These are phyloP conservation scores for Rhombomys opimus DNA, from an alignment of 2,113 vertebrate species.

Conservation along the genomic window DNA sequence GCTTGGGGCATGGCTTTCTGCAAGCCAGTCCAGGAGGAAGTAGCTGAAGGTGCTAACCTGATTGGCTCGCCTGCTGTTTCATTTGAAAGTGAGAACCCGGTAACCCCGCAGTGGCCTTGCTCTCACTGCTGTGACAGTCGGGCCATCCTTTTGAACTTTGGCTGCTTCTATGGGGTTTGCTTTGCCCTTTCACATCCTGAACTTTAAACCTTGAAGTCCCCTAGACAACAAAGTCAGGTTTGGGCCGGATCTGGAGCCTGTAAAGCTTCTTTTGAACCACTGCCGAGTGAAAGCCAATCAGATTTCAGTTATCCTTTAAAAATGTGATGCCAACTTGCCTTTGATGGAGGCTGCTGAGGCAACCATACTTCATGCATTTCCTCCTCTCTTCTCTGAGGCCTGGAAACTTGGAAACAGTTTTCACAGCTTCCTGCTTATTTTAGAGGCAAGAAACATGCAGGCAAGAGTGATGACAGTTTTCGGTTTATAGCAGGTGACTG, in stretches of 20 bases:
- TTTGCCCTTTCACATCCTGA: slow-evolving; percentile 54
- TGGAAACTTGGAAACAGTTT: slow-evolving; percentile 71
- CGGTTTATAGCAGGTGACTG: slow-evolving; percentile 77
- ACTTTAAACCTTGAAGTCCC: background rate
- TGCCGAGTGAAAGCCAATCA: background rate
- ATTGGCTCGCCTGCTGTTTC: background rate
- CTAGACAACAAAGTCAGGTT: background rate
- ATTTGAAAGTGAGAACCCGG: background rate
- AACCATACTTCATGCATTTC: slow-evolving; percentile 7
- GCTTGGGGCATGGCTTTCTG: background rate
- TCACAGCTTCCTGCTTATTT: slow-evolving; percentile 80
- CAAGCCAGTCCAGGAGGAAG: background rate
- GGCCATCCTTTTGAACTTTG: slow-evolving; percentile 40
- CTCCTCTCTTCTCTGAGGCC: slow-evolving; percentile 40
- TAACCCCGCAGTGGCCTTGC: background rate
- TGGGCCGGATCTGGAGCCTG: background rate
- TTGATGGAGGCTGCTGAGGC: slow-evolving; percentile 2
- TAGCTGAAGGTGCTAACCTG: slow-evolving; percentile 38
- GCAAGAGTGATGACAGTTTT: slow-evolving; percentile 69
- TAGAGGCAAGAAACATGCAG: slow-evolving; percentile 73
- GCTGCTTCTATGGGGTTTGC: background rate
- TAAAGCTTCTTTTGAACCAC: background rate
- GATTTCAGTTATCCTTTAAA: slow-evolving; percentile 2
- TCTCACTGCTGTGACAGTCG: background rate
- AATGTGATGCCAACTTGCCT: background rate